Conservation (phyloP, 92 coral and sea anemone genomes). For the Plumapathes pennacea region DNA sequence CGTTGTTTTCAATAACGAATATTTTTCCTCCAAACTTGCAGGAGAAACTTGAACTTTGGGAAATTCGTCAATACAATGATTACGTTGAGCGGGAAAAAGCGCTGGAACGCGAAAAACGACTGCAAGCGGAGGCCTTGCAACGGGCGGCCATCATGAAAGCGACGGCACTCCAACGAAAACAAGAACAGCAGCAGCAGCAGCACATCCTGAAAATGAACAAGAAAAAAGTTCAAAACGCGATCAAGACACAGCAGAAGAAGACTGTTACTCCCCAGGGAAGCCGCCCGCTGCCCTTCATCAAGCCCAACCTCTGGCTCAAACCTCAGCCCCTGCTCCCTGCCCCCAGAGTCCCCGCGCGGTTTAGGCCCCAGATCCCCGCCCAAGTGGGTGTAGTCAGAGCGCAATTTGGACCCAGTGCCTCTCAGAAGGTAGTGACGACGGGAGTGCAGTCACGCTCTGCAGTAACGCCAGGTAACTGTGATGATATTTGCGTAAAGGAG, state of each 20-base stretch:
- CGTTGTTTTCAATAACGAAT: no score
- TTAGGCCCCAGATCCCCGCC: slow-evolving; percentile 10
- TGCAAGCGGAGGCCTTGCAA: slow-evolving; percentile 84
- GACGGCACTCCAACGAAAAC: slow-evolving; percentile 80
- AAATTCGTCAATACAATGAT: slow-evolving; percentile 95
- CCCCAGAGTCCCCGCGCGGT: slow-evolving; percentile 9
- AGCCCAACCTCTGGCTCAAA: no score
- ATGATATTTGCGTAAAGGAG: no score
- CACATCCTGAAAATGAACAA: slow-evolving; percentile 79
- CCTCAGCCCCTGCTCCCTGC: no score
- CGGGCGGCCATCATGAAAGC: slow-evolving; percentile 85
- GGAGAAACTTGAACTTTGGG: slow-evolving; percentile 98
- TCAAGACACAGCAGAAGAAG: slow-evolving; percentile 80
- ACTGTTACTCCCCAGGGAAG: slow-evolving; percentile 14
- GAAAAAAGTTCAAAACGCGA: slow-evolving; percentile 93
- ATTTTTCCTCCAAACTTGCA: slow-evolving; percentile 4
- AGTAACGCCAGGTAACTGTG: no score
- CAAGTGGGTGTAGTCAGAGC: no score
- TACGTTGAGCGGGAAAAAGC: slow-evolving; percentile 91
- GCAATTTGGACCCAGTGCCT: no score
- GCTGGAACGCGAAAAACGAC: slow-evolving; percentile 83
- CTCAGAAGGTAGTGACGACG: no score
- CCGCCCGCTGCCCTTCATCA: no score
- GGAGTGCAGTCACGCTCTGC: no score
- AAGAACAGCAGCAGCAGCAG: slow-evolving; percentile 94